Base-by-base conservation (phyloP, 2,113 vertebrate species). In the Brachyhypopomus occidentalis region DNA sequence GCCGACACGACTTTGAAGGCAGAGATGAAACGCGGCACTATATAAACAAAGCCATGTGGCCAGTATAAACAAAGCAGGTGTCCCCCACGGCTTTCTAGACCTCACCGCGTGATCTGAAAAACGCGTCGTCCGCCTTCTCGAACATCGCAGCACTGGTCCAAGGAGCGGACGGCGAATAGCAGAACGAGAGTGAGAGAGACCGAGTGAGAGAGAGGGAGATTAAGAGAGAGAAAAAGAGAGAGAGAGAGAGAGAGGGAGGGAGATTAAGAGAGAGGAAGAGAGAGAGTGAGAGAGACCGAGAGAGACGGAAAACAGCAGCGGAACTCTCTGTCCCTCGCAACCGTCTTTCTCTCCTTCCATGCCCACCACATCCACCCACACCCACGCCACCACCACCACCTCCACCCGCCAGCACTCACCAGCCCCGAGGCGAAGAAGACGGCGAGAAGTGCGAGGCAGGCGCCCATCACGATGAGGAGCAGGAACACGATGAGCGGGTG, bases 401-500 rank as follows among this genome's bases (percentile, higher is more conserved):
- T 20, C 76, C 48, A 48, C 72, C 7, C 66, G 48, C 78, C 79
- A 79, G 60, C 74, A 90, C 97, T 98, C 94, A 98, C 97, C 97
- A 98, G 93, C 88, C 96, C 96, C 58, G 96, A 96, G 89, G 96
- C 97, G 92, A 98, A 99, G 94, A 99, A 99, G 84, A 98, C 96
- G 82, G 94, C 95, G 72, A 99, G 95, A 83, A 99, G 93, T 87
- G 97, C 96, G 86, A 99, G 90, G 90, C 97, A 99, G 89, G 97
- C 94, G 91, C 96, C 96, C 95, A 98, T 98, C 86, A 99, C 95
- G 91, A 99, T 98, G 88, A 99, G 95, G 86, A 99, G 95, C 92
- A 99, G 91, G 88, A 99, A 99, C 86, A 98, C 96, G 90, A 98
- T 95, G 79, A 98, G 94, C 77, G 97, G 97, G 92, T 98, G 97